Evolutionary conservation across 2,888 invertebrate genomes (phyloP).

Genomic region (Latheticus oryzae): DNA sequence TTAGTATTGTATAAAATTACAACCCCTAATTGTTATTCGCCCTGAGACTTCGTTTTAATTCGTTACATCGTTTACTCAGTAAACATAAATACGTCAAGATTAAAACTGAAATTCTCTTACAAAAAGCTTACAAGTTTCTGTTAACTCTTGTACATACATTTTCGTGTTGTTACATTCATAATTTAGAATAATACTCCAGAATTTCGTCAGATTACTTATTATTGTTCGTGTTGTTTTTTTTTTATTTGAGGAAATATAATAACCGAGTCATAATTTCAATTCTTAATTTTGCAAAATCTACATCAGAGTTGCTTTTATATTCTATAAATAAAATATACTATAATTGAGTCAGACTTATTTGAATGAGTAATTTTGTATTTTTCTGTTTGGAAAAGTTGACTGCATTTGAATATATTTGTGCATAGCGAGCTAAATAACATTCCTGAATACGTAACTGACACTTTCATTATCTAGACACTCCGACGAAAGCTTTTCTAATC

Average conservation of each 20-base stretch:
- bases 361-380: background rate
- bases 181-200: conserved; percentile 17
- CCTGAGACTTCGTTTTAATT: conserved; percentile 39
- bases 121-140: conserved; percentile 30
- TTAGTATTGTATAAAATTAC: conserved; percentile 36
- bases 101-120: conserved; percentile 36
- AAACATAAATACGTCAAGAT: conserved; percentile 42
- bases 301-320: no score
- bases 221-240: no score
- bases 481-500: conserved; percentile 45
- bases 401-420: conserved; percentile 35
- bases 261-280: no score
- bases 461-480: conserved; percentile 45
- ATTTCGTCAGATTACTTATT: conserved; percentile 2
- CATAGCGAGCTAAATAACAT: conserved; percentile 40
- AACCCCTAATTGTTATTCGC: conserved; percentile 39
- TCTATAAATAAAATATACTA: conserved; percentile 8
- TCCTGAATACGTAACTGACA: conserved; percentile 45
- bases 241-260: no score
- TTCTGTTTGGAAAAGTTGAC: conserved; percentile 12
- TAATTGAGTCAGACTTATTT: conserved; percentile 9
- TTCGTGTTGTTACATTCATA: conserved; percentile 12
- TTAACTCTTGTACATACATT: conserved; percentile 26
- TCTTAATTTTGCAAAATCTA: no score
- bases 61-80: conserved; percentile 38